Percentiles rank a stretch among this genome's conserved stretches.
phyloP scores from a whole-genome alignment of 1,140 invertebrate genomes.

The Lerema accius region DNA sequence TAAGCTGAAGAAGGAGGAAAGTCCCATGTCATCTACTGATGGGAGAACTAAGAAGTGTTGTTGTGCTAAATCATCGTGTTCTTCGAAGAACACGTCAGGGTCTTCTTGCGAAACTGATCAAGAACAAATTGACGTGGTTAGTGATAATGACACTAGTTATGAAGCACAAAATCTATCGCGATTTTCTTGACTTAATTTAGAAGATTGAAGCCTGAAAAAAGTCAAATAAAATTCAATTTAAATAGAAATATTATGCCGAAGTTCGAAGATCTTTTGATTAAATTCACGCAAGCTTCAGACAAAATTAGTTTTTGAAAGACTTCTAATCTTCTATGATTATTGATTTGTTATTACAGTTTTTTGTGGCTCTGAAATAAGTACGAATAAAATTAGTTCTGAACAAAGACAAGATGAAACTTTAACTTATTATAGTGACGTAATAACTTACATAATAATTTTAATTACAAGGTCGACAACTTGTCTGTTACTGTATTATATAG shows the following conservation, averaged over 20 bases:
- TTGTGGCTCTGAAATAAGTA: not conserved
- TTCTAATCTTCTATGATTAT: conserved; percentile 20
- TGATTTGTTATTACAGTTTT: conserved; percentile 17
- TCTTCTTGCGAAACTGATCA: conserved; percentile 66
- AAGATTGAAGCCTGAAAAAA: conserved; percentile 5
- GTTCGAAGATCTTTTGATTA: conserved; percentile 16
- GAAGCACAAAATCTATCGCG: conserved; percentile 60
- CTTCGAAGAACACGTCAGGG: conserved; percentile 46
- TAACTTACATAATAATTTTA: not conserved
- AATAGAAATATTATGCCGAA: conserved; percentile 27
- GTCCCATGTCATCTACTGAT: conserved; percentile 48
- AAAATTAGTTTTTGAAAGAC: conserved; percentile 10
- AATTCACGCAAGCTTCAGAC: conserved; percentile 6
- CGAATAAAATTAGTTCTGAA: not conserved
- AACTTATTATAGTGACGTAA: no score
- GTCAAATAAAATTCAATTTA: conserved; percentile 26
- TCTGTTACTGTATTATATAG: conserved; percentile 31
- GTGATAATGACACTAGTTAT: conserved; percentile 65
- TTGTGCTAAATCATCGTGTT: conserved; percentile 59
- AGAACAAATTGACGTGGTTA: conserved; percentile 75
- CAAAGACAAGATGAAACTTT: no score
- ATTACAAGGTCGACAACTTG: not conserved
- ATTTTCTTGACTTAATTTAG: conserved; percentile 48
- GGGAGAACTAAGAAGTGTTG: conserved; percentile 68
- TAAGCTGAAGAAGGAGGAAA: conserved; percentile 93